Conservation (phyloP, 2,888 invertebrate genomes). For the Xiphydria camelus region DNA sequence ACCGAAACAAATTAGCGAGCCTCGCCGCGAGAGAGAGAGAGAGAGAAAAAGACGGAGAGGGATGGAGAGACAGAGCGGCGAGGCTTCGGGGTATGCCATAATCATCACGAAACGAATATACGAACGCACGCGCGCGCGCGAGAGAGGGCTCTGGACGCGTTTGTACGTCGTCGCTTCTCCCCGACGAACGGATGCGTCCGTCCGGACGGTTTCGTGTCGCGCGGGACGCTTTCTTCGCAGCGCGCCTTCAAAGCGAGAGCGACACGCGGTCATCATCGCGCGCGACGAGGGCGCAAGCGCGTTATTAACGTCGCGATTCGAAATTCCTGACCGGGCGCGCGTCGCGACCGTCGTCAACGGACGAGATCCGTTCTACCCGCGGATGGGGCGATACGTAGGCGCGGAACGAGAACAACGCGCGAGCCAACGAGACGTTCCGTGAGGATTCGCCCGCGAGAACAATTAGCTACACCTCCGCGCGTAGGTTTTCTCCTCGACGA, state of each 20-base stretch:
- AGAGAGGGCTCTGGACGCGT: not conserved
- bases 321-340: slow-evolving; percentile 11
- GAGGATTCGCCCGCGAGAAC: slow-evolving; percentile 50
- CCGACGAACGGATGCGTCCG: too few relatives aligned
- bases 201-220: too few relatives aligned
- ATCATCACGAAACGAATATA: slow-evolving; percentile 14
- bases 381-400: slow-evolving; percentile 11
- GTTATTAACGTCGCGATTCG: too few relatives aligned
- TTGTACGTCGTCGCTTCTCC: slow-evolving; percentile 1
- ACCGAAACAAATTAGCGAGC: slow-evolving; percentile 40
- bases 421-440: slow-evolving; percentile 29
- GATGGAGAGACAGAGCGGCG: slow-evolving; percentile 1
- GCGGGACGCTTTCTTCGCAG: too few relatives aligned
- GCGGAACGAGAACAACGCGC: slow-evolving; percentile 30
- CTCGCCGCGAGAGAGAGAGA: too few relatives aligned
- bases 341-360: slow-evolving; percentile 9
- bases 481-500: slow-evolving; percentile 48
- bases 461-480: slow-evolving; percentile 54
- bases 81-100: slow-evolving; percentile 9
- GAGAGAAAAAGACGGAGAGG: too few relatives aligned
- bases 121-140: not conserved
- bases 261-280: too few relatives aligned
- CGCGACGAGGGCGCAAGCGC: too few relatives aligned
- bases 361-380: slow-evolving; percentile 9
- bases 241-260: too few relatives aligned